phyloP scores from a whole-genome alignment of 2,797 vertebrate species.

The Microchirus variegatus region DNA sequence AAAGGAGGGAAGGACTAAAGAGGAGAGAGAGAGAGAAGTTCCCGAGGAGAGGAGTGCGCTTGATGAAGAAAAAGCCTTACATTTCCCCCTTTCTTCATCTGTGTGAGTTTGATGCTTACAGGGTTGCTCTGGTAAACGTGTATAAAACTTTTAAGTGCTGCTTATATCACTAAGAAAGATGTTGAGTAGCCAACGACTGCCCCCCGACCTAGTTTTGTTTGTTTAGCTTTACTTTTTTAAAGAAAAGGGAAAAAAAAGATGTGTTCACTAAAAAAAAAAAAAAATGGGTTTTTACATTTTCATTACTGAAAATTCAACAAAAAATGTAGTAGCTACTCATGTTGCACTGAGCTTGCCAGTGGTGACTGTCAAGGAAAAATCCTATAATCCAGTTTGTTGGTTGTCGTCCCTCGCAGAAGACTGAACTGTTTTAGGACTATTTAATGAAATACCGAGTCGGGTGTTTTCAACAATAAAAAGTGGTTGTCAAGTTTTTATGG shows the following conservation, averaged over 20 bases:
- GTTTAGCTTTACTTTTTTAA: constrained; percentile 90
- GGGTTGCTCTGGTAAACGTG: constrained; percentile 98
- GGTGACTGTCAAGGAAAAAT: constrained; percentile 92
- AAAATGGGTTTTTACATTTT: constrained; percentile 94
- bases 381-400: constrained; percentile 95
- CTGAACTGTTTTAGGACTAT: constrained; percentile 98
- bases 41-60: constrained; percentile 82
- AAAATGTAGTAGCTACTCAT: constrained; percentile 93
- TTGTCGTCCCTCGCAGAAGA: constrained; percentile 92
- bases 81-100: constrained; percentile 99
- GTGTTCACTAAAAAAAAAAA: constrained; percentile 83
- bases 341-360: constrained; percentile 98
- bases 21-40: constrained; percentile 59
- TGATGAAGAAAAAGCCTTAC: constrained; percentile 99
- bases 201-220: constrained; percentile 78
- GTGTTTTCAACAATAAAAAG: constrained; percentile 91
- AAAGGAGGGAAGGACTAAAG: constrained; percentile 38
- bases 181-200: constrained; percentile 90
- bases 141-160: constrained; percentile 96
- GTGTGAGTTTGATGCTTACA: constrained; percentile 95
- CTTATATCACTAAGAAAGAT: constrained; percentile 98
- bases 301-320: constrained; percentile 93
- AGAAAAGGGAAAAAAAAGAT: constrained; percentile 96
- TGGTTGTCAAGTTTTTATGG: constrained; percentile 98
- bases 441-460: constrained; percentile 94